A percentile compares a stretch with the other conserved stretches of the same genome.
These are phyloP conservation scores for Mimachlamys varia DNA, from an alignment of 2,888 invertebrate genomes.

Conservation along the genomic window DNA sequence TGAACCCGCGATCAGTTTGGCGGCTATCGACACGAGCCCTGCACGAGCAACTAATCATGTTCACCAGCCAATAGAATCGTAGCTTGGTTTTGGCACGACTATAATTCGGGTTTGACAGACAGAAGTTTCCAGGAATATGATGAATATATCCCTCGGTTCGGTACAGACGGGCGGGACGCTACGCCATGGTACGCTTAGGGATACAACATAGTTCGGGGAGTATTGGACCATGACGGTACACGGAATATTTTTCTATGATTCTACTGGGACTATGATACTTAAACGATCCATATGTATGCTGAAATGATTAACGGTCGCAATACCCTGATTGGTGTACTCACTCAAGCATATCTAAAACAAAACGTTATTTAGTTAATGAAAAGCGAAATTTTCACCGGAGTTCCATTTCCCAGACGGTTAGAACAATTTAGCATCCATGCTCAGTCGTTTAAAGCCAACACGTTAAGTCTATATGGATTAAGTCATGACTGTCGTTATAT, in stretches of 20 bases:
- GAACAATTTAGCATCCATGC: neutral
- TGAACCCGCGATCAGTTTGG: slow-evolving; percentile 29
- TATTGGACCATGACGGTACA: neutral
- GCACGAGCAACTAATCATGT: neutral
- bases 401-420: neutral
- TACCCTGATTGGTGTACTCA: neutral
- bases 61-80: slow-evolving; percentile 13
- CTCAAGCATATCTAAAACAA: slow-evolving; percentile 9
- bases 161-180: neutral
- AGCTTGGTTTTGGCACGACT: slow-evolving; percentile 12
- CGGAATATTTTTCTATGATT: neutral
- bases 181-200: neutral
- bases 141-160: neutral
- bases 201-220: neutral
- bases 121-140: slow-evolving; percentile 31
- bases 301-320: neutral
- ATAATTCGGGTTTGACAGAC: slow-evolving; percentile 36
- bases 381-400: neutral
- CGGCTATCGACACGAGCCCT: slow-evolving; percentile 34
- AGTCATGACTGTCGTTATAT: neutral
- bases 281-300: neutral
- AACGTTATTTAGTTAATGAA: slow-evolving; percentile 33
- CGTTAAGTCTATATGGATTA: neutral
- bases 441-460: neutral
- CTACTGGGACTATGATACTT: neutral